Evolutionary conservation across 2,888 invertebrate genomes (phyloP).

Genomic region (Himalopsyche japonica): DNA sequence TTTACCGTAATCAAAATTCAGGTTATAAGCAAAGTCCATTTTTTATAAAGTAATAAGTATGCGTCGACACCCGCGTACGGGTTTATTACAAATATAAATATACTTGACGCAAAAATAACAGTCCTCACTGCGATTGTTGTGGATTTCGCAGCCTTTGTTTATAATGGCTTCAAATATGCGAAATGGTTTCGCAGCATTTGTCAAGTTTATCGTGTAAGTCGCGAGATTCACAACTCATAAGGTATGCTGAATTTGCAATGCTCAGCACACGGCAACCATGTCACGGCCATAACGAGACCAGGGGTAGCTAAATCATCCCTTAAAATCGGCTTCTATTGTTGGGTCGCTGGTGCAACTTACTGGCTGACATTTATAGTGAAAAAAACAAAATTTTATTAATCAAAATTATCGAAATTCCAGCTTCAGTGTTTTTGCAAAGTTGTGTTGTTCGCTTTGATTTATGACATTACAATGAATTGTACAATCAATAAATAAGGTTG

Average conservation of each 20-base stretch:
- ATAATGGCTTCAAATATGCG: neutral
- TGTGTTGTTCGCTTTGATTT: too few species aligned
- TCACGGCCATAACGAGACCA: neutral
- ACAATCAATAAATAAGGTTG: too few species aligned
- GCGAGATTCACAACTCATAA: neutral
- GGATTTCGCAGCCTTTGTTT: neutral
- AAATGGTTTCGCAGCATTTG: neutral
- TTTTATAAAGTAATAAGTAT: neutral
- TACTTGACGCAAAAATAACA: neutral
- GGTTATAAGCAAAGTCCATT: neutral
- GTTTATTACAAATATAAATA: neutral
- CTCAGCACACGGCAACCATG: neutral
- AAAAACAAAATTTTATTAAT: too few species aligned
- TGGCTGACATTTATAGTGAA: too few species aligned
- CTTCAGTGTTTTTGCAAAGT: too few species aligned
- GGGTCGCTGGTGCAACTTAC: too few species aligned
- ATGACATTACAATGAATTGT: too few species aligned
- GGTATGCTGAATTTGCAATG: neutral
- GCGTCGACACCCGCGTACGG: neutral
- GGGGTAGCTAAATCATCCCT: neutral
- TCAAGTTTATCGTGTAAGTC: neutral
- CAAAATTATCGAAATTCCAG: too few species aligned
- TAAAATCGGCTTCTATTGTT: neutral
- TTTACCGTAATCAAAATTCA: neutral
- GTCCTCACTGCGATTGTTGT: neutral